These are phyloP conservation scores for Drosophila silvestris DNA, from an alignment of 2,888 invertebrate species.

Conservation along the genomic window DNA sequence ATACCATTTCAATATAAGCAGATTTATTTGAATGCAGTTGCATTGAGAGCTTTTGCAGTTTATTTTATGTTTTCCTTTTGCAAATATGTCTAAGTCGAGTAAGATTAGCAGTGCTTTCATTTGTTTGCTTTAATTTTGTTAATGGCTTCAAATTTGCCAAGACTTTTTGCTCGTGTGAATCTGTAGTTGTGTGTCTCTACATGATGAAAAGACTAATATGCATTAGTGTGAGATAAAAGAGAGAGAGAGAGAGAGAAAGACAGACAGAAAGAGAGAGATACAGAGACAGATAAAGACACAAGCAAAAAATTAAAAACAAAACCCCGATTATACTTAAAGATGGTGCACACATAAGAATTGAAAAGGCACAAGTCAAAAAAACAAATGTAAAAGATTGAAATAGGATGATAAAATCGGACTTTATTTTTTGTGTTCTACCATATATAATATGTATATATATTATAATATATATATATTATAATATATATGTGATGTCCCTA, in stretches of 20 bases:
- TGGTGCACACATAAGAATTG: neutral
- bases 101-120: conserved; percentile 17
- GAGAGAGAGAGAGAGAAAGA: neutral
- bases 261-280: neutral
- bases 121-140: conserved; percentile 67
- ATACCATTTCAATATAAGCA: neutral
- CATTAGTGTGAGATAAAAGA: conserved; percentile 11
- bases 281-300: neutral
- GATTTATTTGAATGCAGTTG: neutral
- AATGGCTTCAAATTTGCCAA: conserved; percentile 70
- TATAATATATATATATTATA: neutral
- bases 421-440: neutral
- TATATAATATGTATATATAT: neutral
- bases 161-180: conserved; percentile 38
- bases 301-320: neutral
- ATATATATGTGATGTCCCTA: neutral
- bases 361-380: neutral
- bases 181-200: conserved; percentile 11
- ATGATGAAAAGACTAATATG: conserved; percentile 37
- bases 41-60: neutral
- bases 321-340: conserved; percentile 15
- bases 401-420: neutral
- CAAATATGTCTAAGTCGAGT: conserved; percentile 32
- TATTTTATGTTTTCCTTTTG: neutral
- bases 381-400: neutral